These are phyloP conservation scores for Ametastegia equiseti DNA, from an alignment of 2,888 invertebrate species.

Conservation along the genomic window DNA sequence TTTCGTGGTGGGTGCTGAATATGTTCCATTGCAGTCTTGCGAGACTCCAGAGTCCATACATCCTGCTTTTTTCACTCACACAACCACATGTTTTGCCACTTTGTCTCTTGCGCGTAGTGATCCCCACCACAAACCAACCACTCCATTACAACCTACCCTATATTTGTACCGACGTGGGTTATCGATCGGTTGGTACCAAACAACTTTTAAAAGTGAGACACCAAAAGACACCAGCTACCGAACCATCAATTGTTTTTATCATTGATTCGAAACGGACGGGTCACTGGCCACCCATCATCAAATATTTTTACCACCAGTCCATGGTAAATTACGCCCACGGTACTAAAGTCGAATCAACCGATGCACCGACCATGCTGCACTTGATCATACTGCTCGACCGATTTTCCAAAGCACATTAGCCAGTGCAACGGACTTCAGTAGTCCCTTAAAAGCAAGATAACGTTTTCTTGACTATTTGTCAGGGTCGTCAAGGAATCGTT, in stretches of 20 bases:
- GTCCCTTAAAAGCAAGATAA: not conserved
- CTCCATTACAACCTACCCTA: conserved; percentile 36
- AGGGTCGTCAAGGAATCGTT: conserved; percentile 38
- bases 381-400: not conserved
- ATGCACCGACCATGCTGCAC: not conserved
- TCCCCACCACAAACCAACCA: conserved; percentile 27
- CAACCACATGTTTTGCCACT: not conserved
- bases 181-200: conserved; percentile 39
- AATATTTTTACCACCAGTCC: too few species aligned
- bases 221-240: conserved; percentile 27
- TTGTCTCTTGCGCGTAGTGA: not conserved
- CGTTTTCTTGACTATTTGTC: conserved; percentile 25
- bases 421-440: not conserved
- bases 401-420: not conserved
- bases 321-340: not conserved
- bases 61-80: not conserved
- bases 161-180: conserved; percentile 34
- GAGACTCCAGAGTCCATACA: not conserved
- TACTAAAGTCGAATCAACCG: not conserved
- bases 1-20: not conserved
- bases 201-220: conserved; percentile 48
- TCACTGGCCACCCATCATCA: not conserved
- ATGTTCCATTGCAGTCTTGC: conserved; percentile 5
- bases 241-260: not conserved
- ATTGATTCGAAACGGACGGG: not conserved